Conservation (phyloP, 2,797 vertebrate species). For the Clangula hyemalis region DNA sequence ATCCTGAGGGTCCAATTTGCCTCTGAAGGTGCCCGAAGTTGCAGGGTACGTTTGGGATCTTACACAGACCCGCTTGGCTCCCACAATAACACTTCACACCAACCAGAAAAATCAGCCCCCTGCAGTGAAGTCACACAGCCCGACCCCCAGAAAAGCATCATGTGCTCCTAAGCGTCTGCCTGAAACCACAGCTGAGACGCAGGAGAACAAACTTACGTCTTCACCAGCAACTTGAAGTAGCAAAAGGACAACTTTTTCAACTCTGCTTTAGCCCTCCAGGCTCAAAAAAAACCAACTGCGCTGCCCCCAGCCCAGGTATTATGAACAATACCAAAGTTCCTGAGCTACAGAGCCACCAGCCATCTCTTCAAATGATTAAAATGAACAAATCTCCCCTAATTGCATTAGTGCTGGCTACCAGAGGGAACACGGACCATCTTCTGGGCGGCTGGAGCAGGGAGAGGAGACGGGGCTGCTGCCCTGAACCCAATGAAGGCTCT, state of each 20-base stretch:
- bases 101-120: neutral
- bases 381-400: neutral
- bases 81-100: neutral
- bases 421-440: neutral
- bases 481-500: neutral
- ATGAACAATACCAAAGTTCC: neutral
- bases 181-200: neutral
- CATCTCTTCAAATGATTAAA: slow-evolving; percentile 1
- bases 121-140: neutral
- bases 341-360: neutral
- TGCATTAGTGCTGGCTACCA: neutral
- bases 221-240: neutral
- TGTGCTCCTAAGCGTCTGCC: neutral
- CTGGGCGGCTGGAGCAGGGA: accelerated
- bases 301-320: neutral
- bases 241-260: neutral
- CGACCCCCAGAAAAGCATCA: neutral
- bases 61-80: neutral
- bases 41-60: neutral
- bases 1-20: accelerated
- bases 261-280: neutral
- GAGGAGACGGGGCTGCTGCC: neutral
- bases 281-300: accelerated
- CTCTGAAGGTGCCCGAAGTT: neutral
- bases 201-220: neutral